Evolutionary conservation across 2,113 vertebrate genomes (phyloP).

Genomic region (Phalacrocorax carbo): DNA sequence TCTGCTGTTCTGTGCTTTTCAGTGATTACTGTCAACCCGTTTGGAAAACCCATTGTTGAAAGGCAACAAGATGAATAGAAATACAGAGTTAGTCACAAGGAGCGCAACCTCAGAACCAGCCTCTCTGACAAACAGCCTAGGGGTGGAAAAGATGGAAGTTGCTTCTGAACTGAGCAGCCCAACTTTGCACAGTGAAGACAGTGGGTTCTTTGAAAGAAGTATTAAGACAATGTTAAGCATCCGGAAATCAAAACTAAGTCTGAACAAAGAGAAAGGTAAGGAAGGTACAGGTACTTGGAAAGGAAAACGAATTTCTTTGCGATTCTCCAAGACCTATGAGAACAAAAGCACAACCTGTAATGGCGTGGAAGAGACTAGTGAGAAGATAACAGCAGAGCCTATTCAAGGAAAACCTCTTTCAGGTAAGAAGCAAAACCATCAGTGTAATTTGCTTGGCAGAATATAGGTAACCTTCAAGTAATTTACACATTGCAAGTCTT

Average conservation of each 20-base stretch:
- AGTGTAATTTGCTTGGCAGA: background rate
- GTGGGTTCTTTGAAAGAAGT: constrained; percentile 4
- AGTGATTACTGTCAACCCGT: background rate
- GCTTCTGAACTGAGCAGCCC: background rate
- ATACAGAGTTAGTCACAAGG: background rate
- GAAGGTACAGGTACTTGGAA: background rate
- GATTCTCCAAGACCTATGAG: background rate
- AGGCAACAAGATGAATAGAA: background rate
- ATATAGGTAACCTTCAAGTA: background rate
- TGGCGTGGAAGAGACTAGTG: background rate
- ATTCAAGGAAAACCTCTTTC: constrained; percentile 50
- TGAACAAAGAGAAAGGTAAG: background rate
- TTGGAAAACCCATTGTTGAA: background rate
- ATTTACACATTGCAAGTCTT: background rate
- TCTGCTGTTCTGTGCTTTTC: background rate
- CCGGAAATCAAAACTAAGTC: background rate
- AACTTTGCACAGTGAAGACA: background rate
- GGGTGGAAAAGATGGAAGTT: background rate
- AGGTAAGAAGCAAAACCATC: constrained; percentile 34
- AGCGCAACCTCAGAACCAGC: background rate
- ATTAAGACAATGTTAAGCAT: constrained; percentile 34
- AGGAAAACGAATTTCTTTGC: background rate
- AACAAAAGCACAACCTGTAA: background rate
- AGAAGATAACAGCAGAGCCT: background rate
- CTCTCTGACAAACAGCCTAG: background rate